Conservation (phyloP, 2,797 vertebrate genomes). For the Arnoldichthys spilopterus region DNA sequence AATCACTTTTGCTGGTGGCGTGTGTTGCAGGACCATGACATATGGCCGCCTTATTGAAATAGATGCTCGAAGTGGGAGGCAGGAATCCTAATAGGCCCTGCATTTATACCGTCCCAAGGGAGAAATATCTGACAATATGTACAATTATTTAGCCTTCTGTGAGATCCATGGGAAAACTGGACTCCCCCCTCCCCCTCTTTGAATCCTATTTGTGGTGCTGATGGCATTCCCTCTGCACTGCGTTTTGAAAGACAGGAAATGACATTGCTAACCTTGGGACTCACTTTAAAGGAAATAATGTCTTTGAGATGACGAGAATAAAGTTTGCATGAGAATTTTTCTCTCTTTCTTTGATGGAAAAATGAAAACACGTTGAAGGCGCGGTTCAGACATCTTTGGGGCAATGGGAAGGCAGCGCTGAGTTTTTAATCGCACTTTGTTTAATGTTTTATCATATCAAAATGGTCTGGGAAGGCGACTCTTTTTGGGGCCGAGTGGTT, state of each 20-base stretch:
- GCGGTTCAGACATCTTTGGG: slow-evolving; percentile 17
- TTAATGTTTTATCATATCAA: slow-evolving; percentile 44
- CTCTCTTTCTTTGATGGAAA: slow-evolving; percentile 13
- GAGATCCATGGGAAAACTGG: slow-evolving; percentile 67
- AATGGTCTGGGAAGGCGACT: not conserved
- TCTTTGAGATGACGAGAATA: slow-evolving; percentile 62
- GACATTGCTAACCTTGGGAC: slow-evolving; percentile 74
- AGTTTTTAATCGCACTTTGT: slow-evolving; percentile 38
- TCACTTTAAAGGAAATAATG: slow-evolving; percentile 71
- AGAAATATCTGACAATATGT: slow-evolving; percentile 63
- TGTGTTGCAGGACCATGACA: slow-evolving; percentile 57
- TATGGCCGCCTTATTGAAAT: slow-evolving; percentile 66
- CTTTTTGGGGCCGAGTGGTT: not conserved
- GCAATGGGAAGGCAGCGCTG: slow-evolving; percentile 26
- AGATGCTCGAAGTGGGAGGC: slow-evolving; percentile 59
- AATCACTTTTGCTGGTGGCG: slow-evolving; percentile 55
- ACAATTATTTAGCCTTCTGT: slow-evolving; percentile 65
- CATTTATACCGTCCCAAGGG: slow-evolving; percentile 61
- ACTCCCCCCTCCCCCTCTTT: slow-evolving; percentile 60
- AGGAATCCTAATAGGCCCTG: slow-evolving; percentile 62
- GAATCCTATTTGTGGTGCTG: slow-evolving; percentile 67
- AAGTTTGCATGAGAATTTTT: slow-evolving; percentile 49
- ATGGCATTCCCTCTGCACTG: slow-evolving; percentile 71
- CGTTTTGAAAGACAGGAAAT: slow-evolving; percentile 78
- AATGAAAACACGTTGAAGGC: slow-evolving; percentile 5